phyloP scores from a whole-genome alignment of 2,113 vertebrate species.

The Strix uralensis region DNA sequence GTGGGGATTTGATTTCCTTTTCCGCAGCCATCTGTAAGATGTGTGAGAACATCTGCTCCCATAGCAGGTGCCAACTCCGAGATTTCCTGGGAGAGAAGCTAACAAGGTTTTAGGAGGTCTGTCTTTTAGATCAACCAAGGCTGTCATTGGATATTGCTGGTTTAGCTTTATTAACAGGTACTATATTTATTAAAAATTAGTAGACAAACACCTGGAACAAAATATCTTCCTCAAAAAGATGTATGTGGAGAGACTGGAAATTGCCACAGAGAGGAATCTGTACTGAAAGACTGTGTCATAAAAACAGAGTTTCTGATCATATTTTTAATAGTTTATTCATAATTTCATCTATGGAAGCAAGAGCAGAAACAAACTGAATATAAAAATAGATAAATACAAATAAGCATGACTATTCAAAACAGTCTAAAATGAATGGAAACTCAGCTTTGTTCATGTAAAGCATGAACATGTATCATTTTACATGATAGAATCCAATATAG shows the following conservation, averaged over 20 bases:
- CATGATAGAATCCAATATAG: background rate
- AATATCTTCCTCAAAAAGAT: background rate
- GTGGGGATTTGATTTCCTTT: background rate
- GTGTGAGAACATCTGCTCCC: slow-evolving; percentile 12
- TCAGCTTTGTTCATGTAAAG: background rate
- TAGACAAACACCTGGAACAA: background rate
- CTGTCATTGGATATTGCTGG: background rate
- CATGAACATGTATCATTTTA: no score
- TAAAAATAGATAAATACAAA: background rate
- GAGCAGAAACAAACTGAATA: background rate
- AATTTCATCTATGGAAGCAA: background rate
- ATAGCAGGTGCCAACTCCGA: background rate
- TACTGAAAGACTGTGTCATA: background rate
- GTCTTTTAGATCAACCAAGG: background rate
- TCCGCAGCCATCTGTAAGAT: background rate
- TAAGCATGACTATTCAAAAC: background rate
- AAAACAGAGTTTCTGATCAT: background rate
- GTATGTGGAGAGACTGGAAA: background rate
- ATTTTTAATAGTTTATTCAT: background rate
- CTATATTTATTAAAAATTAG: background rate
- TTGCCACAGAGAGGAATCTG: background rate
- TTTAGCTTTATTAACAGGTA: background rate
- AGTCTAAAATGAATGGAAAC: background rate
- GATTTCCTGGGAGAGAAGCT: slow-evolving; percentile 27
- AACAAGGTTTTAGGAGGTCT: background rate